Evolutionary conservation across 2,797 vertebrate species (phyloP).

Genomic region (Nannoperca australis): DNA sequence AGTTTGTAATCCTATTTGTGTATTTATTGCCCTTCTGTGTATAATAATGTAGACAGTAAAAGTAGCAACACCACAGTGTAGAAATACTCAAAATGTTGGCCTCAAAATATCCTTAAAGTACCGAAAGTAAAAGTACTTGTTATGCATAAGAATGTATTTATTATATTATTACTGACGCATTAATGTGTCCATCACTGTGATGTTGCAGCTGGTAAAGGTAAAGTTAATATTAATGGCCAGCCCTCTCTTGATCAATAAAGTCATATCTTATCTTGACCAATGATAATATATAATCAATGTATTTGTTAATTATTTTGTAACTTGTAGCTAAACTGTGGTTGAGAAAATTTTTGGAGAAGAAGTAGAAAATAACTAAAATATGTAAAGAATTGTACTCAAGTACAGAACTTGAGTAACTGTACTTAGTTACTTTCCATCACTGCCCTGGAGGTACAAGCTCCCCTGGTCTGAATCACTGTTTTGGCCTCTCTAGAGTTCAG

Average conservation of each 20-base stretch:
- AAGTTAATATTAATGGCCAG: neutral
- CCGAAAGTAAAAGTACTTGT: neutral
- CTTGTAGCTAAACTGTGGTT: neutral
- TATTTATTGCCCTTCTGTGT: neutral
- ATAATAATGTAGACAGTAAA: neutral
- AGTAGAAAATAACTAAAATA: neutral
- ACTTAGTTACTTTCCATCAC: neutral
- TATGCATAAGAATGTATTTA: neutral
- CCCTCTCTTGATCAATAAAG: slow-evolving; percentile 1
- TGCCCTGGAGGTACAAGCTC: neutral
- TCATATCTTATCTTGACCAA: neutral
- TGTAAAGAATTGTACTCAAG: neutral
- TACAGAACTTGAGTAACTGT: neutral
- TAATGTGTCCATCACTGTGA: neutral
- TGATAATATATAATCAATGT: too few relatives aligned
- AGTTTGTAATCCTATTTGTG: neutral
- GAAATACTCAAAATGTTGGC: neutral
- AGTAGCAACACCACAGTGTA: neutral
- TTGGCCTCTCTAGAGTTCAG: neutral
- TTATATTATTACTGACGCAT: neutral
- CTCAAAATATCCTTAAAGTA: neutral
- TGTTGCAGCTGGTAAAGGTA: neutral
- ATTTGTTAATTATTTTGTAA: neutral
- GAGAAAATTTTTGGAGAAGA: neutral
- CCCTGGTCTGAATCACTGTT: neutral